Evolutionary conservation across 2,888 invertebrate species (phyloP), one percentile per base, ranked within the genome.

Genomic region (Agrochola circellaris): DNA sequence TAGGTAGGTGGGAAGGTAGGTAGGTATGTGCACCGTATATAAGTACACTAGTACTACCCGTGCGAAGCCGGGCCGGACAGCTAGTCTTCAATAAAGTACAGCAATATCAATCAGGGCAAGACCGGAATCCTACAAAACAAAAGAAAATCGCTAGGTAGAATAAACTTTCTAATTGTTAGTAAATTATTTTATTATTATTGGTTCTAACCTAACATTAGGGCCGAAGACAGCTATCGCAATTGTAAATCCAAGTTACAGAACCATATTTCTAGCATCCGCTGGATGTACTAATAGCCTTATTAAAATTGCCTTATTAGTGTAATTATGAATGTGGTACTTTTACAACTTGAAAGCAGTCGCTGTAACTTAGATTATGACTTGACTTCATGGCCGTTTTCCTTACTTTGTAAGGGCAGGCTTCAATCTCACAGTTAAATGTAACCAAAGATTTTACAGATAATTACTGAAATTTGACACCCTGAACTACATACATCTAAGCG

Each of bases 281-380:
- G 89, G 89, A 90, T 90, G 90, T 86, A 87, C 90, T 93, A 91
- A 92, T 91, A 88, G 86, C 77, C 81, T 75, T 78, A 78, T 67
- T 60, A 67, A 93, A 92, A 93, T 93, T 90, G 89, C 68, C 90
- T 90, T 89, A 92, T 93, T 92, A 92, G 87, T 73, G 83, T 91
- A 91, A 93, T 93, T 91, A 90, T 87, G 84, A 85, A 83, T 89
- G 86, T 81, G 81, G 76, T 80, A 83, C 88, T 87, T 91, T 89
- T 89, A 89, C 87, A 82, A 85, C 82, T 71, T 83, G 86, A 83
- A 84, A 81, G 81, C 84, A 70, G 77, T 75, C 51, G 54, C n/a
- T n/a, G 65, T 42, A 38, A 62, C 62, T 68, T 42, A 56, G 54
- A 78, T 78, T 78, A 83, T 75, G 65, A 42, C 42, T 45, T 30